A percentile compares a stretch with the other conserved stretches of the same genome.
phyloP scores from a whole-genome alignment of 1,140 invertebrate species.

The Ceratoteleas bidentatus region DNA sequence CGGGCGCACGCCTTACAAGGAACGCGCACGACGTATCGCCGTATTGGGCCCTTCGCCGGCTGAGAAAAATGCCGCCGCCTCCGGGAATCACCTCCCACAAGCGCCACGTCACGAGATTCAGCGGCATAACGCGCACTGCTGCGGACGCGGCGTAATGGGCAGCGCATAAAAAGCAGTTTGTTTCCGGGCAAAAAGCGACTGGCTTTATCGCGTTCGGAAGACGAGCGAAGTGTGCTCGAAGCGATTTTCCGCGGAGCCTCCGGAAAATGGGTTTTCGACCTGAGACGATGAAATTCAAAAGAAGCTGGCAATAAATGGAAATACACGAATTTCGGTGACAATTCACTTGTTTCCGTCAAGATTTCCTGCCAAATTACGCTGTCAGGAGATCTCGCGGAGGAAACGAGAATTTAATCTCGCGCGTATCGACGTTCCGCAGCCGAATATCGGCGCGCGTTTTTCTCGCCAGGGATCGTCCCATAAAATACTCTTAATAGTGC shows the following conservation, averaged over 20 bases:
- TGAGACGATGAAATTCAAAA: too few species aligned
- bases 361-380: background rate
- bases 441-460: background rate
- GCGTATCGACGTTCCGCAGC: background rate
- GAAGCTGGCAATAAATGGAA: background rate
- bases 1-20: constrained; percentile 48
- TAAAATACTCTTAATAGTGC: constrained; percentile 10
- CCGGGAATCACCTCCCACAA: constrained; percentile 37
- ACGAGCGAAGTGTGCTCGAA: too few species aligned
- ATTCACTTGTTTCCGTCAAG: background rate
- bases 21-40: constrained; percentile 36
- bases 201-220: constrained; percentile 38
- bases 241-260: too few species aligned
- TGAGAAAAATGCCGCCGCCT: too few species aligned
- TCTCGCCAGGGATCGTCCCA: background rate
- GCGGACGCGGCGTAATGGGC: constrained; percentile 42
- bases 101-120: constrained; percentile 48
- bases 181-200: constrained; percentile 38
- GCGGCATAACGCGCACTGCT: constrained; percentile 33
- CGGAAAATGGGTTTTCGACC: too few species aligned
- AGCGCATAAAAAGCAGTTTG: constrained; percentile 54
- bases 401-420: background rate
- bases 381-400: background rate
- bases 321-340: background rate
- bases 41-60: constrained; percentile 26